Conservation (phyloP, 2,797 vertebrate species). For the Peromyscus eremicus region DNA sequence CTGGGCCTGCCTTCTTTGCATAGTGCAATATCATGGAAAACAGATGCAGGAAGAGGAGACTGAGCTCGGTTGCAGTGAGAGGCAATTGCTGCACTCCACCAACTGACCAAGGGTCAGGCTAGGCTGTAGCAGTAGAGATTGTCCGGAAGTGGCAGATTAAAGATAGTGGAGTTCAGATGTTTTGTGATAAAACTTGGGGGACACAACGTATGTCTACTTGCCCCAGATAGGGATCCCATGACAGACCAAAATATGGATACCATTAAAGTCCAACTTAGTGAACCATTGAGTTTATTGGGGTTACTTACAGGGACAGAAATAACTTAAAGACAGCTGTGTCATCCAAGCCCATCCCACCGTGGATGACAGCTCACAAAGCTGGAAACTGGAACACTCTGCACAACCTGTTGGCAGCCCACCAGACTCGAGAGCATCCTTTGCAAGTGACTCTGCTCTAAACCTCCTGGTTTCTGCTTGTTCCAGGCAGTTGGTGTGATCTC, state of each 20-base stretch:
- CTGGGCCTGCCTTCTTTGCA: neutral
- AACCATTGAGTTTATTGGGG: neutral
- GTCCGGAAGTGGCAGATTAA: slow-evolving; percentile 3
- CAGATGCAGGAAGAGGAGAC: neutral
- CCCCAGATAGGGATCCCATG: neutral
- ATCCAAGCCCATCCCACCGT: no score
- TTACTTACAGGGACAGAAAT: neutral
- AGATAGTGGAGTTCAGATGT: neutral
- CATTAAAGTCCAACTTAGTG: neutral
- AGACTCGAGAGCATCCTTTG: neutral
- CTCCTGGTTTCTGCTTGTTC: neutral
- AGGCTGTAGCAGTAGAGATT: neutral
- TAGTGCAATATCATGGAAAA: neutral
- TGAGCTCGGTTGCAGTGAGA: neutral
- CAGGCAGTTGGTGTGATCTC: neutral
- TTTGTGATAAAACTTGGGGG: neutral
- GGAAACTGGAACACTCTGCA: neutral
- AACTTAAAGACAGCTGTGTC: neutral
- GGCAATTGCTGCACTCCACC: neutral
- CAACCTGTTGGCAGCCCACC: neutral
- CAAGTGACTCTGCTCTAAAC: neutral
- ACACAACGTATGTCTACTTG: neutral
- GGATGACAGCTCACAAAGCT: neutral
- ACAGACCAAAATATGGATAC: neutral
- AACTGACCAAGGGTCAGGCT: neutral